A percentile compares a stretch with the other conserved stretches of the same genome.
Conservation (phyloP, 2,888 invertebrate genomes). For the Lasioglossum pauxillum region DNA sequence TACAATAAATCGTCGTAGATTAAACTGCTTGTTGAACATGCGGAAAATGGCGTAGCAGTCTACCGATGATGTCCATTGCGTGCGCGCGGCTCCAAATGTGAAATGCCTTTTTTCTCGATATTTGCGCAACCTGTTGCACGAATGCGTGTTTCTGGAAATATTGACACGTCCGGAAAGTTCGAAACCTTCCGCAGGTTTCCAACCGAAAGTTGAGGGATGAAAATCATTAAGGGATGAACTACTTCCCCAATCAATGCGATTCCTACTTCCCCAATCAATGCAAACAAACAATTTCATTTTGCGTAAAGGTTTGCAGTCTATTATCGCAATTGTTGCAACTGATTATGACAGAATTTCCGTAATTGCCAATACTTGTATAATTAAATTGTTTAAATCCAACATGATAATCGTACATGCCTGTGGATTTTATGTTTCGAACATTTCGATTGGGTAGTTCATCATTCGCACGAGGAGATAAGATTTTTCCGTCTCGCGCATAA, state of each 20-base stretch:
- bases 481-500: background rate
- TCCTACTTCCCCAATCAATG: background rate
- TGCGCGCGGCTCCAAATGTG: background rate
- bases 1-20: background rate
- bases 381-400: background rate
- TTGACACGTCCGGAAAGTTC: background rate
- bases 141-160: background rate
- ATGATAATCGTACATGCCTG: background rate
- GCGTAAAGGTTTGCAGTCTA: background rate
- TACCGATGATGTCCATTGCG: background rate
- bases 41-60: background rate
- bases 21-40: background rate
- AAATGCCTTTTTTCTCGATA: background rate
- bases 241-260: background rate
- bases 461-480: background rate
- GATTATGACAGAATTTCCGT: background rate
- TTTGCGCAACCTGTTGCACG: slow-evolving; percentile 5
- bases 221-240: background rate
- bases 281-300: background rate
- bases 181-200: background rate
- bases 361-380: background rate
- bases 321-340: background rate
- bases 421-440: background rate
- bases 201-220: background rate
- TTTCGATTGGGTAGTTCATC: background rate